phyloP scores from a whole-genome alignment of 2,113 vertebrate species.

The Macaca fascicularis region DNA sequence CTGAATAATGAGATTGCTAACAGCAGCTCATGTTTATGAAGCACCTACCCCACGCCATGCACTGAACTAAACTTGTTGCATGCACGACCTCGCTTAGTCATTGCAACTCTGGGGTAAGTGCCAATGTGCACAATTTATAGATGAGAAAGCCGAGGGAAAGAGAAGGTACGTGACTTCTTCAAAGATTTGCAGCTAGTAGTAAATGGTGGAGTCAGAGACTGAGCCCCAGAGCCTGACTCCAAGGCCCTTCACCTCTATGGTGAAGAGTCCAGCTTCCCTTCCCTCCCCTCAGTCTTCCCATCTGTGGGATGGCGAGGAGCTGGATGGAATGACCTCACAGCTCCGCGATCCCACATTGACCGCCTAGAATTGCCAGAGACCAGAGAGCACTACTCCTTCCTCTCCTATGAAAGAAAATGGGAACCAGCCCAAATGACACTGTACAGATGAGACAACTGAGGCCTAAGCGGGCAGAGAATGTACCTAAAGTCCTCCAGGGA shows the following conservation, averaged over 20 bases:
- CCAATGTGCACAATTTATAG: not conserved
- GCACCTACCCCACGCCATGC: not conserved
- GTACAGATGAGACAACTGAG: not conserved
- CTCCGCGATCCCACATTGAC: not conserved
- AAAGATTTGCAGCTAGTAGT: not conserved
- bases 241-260: not conserved
- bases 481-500: not conserved
- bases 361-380: not conserved
- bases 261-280: accelerated
- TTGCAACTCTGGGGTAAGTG: not conserved
- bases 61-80: not conserved
- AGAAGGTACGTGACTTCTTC: not conserved
- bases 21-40: not conserved
- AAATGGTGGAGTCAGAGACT: not conserved
- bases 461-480: not conserved
- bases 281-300: not conserved
- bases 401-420: not conserved
- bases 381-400: not conserved
- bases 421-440: not conserved
- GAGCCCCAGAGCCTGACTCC: not conserved
- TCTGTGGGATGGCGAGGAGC: not conserved
- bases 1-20: not conserved
- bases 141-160: not conserved
- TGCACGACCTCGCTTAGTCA: not conserved
- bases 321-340: not conserved